Evolutionary conservation across 2,797 vertebrate genomes (phyloP).

Genomic region (Zalophus californianus): DNA sequence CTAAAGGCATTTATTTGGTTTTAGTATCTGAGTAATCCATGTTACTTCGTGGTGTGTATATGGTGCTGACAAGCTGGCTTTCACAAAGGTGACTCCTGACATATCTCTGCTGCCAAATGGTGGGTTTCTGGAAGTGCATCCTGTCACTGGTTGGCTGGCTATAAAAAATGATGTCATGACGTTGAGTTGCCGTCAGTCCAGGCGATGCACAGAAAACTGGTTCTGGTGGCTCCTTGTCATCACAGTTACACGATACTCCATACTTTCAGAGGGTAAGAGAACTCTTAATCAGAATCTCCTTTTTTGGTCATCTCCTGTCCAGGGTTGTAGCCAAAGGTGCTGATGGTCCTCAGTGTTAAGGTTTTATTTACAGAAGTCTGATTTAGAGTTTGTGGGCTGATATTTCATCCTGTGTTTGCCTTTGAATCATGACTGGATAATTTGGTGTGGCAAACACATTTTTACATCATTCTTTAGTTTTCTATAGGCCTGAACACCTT

Average conservation of each 20-base stretch:
- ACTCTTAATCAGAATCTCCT: background rate
- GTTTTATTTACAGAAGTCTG: background rate
- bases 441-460: background rate
- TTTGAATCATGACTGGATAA: background rate
- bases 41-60: rapidly evolving
- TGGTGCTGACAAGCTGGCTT: rapidly evolving
- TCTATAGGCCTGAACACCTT: background rate
- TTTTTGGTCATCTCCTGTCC: background rate
- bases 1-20: background rate
- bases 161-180: background rate
- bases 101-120: rapidly evolving
- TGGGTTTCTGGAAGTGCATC: rapidly evolving
- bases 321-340: background rate
- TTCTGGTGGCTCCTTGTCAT: background rate
- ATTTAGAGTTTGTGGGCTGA: background rate
- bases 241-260: background rate
- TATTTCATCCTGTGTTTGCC: background rate
- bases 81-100: background rate
- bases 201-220: background rate
- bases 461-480: background rate
- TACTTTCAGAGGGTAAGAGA: background rate
- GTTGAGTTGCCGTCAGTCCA: background rate
- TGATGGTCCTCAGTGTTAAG: background rate
- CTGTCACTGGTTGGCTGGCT: background rate
- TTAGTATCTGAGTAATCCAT: rapidly evolving